A percentile compares a stretch with the other conserved stretches of the same genome.
Conservation (phyloP, 2,888 invertebrate genomes). For the Scaptomyza reducta region DNA sequence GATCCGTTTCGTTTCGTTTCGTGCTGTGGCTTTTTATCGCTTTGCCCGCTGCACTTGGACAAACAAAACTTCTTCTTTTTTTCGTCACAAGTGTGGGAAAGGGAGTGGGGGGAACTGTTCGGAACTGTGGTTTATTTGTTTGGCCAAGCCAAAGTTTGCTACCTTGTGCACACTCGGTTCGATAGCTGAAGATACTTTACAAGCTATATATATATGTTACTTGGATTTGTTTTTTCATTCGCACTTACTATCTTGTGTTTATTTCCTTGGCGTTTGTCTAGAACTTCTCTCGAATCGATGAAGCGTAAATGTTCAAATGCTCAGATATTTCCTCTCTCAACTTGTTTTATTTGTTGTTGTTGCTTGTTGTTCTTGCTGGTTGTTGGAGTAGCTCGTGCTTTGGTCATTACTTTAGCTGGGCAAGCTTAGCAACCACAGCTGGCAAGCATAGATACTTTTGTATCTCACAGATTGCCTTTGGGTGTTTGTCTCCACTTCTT, state of each 20-base stretch:
- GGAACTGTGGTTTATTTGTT: slow-evolving; percentile 75
- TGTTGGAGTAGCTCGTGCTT: slow-evolving; percentile 62
- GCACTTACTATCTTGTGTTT: not conserved
- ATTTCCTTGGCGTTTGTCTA: not conserved
- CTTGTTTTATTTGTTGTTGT: slow-evolving; percentile 6
- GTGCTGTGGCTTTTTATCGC: slow-evolving; percentile 63
- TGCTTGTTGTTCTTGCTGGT: slow-evolving; percentile 1
- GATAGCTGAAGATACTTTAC: slow-evolving; percentile 63
- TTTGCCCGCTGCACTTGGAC: slow-evolving; percentile 73
- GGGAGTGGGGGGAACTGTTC: not conserved
- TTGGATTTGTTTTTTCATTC: slow-evolving; percentile 5
- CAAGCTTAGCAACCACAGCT: slow-evolving; percentile 42
- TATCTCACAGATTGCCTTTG: slow-evolving; percentile 66
- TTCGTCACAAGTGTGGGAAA: slow-evolving; percentile 17
- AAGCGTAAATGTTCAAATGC: slow-evolving; percentile 81
- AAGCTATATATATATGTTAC: slow-evolving; percentile 15
- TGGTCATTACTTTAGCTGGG: slow-evolving; percentile 75
- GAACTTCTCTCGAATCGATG: slow-evolving; percentile 66
- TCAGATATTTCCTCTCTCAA: slow-evolving; percentile 63
- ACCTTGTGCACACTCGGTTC: slow-evolving; percentile 50
- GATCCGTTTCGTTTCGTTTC: no score
- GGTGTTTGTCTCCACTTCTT: slow-evolving; percentile 57
- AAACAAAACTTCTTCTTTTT: slow-evolving; percentile 75
- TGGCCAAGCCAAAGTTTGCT: slow-evolving; percentile 74
- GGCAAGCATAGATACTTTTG: slow-evolving; percentile 54